These are phyloP conservation scores for Pseudanteris insignis DNA, from an alignment of 2,888 invertebrate species.

Conservation along the genomic window DNA sequence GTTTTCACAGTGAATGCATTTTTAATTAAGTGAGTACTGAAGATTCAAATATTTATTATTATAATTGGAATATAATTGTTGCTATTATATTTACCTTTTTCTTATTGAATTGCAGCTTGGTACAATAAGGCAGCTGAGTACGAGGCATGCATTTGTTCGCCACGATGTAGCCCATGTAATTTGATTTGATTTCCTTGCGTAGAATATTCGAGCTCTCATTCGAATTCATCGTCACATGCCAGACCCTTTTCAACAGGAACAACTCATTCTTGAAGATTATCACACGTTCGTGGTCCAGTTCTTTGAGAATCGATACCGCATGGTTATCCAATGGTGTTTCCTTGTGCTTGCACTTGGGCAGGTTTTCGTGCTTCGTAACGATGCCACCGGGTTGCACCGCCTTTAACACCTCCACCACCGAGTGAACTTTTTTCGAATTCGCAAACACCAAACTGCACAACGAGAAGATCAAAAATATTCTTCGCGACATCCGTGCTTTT, in stretches of 20 bases:
- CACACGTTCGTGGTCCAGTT: neutral
- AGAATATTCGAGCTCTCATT: neutral
- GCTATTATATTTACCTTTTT: constrained; percentile 1
- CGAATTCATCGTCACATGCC: neutral
- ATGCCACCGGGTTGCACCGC: constrained; percentile 2
- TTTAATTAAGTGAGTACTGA: no score
- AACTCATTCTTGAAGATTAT: neutral
- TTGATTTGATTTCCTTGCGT: neutral
- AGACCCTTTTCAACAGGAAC: neutral
- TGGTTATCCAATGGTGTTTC: neutral
- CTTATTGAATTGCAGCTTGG: constrained; percentile 4
- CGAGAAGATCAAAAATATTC: neutral
- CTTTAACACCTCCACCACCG: neutral
- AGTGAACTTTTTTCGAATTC: constrained; percentile 2
- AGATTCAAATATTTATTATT: no score
- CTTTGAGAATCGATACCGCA: neutral
- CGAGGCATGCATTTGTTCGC: constrained; percentile 2
- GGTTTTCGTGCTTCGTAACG: neutral
- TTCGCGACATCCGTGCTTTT: no score
- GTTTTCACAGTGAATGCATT: no score
- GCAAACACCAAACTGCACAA: neutral
- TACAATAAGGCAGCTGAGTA: neutral
- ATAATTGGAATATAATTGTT: no score
- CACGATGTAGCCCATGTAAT: neutral
- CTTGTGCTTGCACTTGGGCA: neutral